Conservation (phyloP, 2,888 invertebrate species). For the Synanthedon andrenaeformis region DNA sequence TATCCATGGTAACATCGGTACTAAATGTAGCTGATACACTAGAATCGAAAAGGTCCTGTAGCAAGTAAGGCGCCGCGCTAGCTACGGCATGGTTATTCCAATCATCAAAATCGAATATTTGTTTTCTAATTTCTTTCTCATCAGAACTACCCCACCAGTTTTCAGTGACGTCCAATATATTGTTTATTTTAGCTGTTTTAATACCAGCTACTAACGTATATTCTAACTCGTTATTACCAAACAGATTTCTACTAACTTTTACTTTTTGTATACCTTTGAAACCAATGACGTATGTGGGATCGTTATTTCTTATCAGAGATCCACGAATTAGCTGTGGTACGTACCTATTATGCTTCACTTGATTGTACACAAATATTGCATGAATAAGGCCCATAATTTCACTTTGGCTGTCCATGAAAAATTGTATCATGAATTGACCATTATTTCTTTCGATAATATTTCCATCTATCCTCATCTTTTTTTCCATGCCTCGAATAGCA, state of each 20-base stretch:
- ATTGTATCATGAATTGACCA: conserved; percentile 87
- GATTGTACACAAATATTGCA: conserved; percentile 83
- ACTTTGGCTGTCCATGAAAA: conserved; percentile 91
- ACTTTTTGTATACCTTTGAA: conserved; percentile 96
- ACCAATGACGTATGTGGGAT: conserved; percentile 87
- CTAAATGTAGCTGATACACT: conserved; percentile 80
- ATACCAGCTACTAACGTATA: conserved; percentile 95
- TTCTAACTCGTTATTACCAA: conserved; percentile 84
- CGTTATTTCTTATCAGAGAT: conserved; percentile 40
- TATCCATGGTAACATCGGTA: conserved; percentile 65
- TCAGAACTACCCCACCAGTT: conserved; percentile 97
- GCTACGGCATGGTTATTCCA: conserved; percentile 99
- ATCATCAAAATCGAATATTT: conserved; percentile 98
- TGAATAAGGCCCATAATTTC: conserved; percentile 89
- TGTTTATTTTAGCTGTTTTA: conserved; percentile 87
- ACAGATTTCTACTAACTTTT: conserved; percentile 87
- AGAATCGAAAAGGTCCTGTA: conserved; percentile 80
- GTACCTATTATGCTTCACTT: conserved; percentile 78
- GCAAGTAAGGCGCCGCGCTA: conserved; percentile 87
- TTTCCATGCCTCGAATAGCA: conserved; percentile 94
- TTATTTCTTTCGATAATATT: conserved; percentile 85
- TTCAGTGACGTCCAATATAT: conserved; percentile 86
- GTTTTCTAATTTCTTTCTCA: conserved; percentile 78
- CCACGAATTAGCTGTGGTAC: conserved; percentile 40
- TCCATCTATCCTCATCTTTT: conserved; percentile 85